Evolutionary conservation across 2,888 invertebrate genomes (phyloP), one percentile per base, ranked within the genome.

Genomic region (Platycnemis pennipes): DNA sequence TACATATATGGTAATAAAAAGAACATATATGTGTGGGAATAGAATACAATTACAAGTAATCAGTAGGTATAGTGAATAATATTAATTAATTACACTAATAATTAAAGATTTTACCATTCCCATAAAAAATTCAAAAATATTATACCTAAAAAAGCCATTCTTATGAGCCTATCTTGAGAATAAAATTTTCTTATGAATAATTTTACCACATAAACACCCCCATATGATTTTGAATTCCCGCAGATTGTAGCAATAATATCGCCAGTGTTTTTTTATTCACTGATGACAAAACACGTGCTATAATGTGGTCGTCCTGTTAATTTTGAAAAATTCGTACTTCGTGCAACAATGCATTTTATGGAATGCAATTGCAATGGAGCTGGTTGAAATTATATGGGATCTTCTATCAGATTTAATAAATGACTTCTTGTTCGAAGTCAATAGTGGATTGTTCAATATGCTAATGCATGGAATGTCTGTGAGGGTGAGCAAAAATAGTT

Each of bases 351-450:
- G 91, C n/a, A n/a, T 63, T 22, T 44, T 13, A n/a, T 13, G 44
- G 63, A 53, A 16, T n/a, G 45, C n/a, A 56, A n/a, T 19, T 26
- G 44, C 22, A 45, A 91, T 91, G 63, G 91, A 91, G 69, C 42
- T 91, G 26, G 63, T 63, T 63, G 91, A 91, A 44, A 91, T 91
- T 63, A 22, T 91, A 26, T 91, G 56, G 56, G 91, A 91, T 56
- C 42, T 91, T 5, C 45, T 91, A 42, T 63, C 63, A 44, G 91
- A 91, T 63, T 63, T 91, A 8, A 63, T 91, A 44, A 91, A 91
- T 63, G 91, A 91, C 16, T 91, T 91, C 91, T 16, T 91, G n/a
- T 91, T 91, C 19, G 69, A 91, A 26, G 44, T 91, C n/a, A 63
- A 91, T 63, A 63, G 44, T 16, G 91, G 91, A 45, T 63, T 91